Evolutionary conservation across 1,140 invertebrate genomes (phyloP), one percentile per base, ranked within the genome.

Genomic region (Aculops lycopersici): DNA sequence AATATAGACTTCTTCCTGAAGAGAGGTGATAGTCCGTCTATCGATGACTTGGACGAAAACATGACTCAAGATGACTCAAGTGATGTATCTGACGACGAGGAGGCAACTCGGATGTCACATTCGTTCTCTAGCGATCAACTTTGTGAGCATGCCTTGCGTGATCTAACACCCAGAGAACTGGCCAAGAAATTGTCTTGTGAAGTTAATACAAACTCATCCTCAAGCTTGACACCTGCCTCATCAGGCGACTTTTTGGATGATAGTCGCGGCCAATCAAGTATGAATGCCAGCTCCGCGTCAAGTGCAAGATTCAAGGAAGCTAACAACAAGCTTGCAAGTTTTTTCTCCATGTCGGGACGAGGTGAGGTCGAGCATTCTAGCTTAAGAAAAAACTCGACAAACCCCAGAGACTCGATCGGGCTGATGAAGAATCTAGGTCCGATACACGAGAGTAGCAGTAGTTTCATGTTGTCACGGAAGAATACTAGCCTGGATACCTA

Each of bases 1-100:
- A 79, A 80, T 56, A 79, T 79, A 58, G 74, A 79, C 53, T 79
- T 77, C 55, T 79, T 79, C 50, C 67, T 79, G 51, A 65, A 72
- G 70, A 75, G 56, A 66, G 67, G 66, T 21, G 44, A 44, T 36
- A 41, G 16, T 1, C 24, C 35, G 21, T 24, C 20, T 19, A 42
- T 21, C 21, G 45, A 44, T 19, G 18, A 20, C 17, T 39, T 37
- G 1, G 39, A 35, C 37, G 12, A n/a, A 13, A 12, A 38, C 12
- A 38, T 38, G 37, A 40, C 19, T 39, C 12, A 40, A 35, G 31
- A 12, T n/a, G 35, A 5, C 8, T 40, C 31, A 5, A 35, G 18
- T 13, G 19, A 20, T 39, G 42, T 43, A 44, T 36, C 37, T 37
- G 39, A 37, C 50, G 55, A 41, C 53, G 53, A 55, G 43, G 57